Percentiles rank a stretch among this genome's conserved stretches.
Evolutionary conservation across 1,140 invertebrate species (phyloP).

Genomic region (Pristionchus pacificus): DNA sequence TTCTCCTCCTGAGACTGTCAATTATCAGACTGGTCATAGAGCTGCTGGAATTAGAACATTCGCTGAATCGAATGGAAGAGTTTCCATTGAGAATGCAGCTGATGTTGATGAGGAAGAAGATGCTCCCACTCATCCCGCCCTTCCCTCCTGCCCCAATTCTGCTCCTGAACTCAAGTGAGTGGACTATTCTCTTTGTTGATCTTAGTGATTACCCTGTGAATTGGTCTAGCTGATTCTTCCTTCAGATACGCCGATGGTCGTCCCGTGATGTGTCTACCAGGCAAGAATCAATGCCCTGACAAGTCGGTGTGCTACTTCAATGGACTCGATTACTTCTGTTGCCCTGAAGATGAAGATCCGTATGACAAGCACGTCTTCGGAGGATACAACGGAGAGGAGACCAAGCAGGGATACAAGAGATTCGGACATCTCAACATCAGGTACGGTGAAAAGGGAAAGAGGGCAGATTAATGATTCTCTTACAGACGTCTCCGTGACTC

Average conservation of each 20-base stretch:
- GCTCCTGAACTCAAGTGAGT: no score
- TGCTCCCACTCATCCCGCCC: conserved; percentile 3
- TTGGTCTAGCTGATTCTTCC: no score
- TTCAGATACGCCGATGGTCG: conserved; percentile 24
- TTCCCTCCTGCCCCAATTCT: not conserved
- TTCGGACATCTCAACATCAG: conserved; percentile 31
- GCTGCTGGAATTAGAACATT: not conserved
- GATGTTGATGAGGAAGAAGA: not conserved
- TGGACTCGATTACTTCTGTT: conserved; percentile 55
- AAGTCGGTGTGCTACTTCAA: conserved; percentile 57
- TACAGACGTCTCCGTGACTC: no score
- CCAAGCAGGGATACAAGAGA: conserved; percentile 52
- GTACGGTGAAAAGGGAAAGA: no score
- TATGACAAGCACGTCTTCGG: conserved; percentile 56
- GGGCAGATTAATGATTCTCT: no score
- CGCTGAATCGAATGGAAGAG: not conserved
- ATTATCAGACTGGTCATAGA: conserved; percentile 19
- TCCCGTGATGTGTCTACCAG: conserved; percentile 54
- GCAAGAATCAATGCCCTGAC: conserved; percentile 54
- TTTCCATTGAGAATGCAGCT: not conserved
- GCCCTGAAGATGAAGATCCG: conserved; percentile 55
- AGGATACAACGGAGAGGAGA: conserved; percentile 53
- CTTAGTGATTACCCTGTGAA: no score
- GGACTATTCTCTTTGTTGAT: no score
- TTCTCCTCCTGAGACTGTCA: conserved; percentile 18